Percentiles rank a stretch among this genome's conserved stretches.
These are phyloP conservation scores for Pristionchus arcanus DNA, from an alignment of 2,888 invertebrate genomes.

Conservation along the genomic window DNA sequence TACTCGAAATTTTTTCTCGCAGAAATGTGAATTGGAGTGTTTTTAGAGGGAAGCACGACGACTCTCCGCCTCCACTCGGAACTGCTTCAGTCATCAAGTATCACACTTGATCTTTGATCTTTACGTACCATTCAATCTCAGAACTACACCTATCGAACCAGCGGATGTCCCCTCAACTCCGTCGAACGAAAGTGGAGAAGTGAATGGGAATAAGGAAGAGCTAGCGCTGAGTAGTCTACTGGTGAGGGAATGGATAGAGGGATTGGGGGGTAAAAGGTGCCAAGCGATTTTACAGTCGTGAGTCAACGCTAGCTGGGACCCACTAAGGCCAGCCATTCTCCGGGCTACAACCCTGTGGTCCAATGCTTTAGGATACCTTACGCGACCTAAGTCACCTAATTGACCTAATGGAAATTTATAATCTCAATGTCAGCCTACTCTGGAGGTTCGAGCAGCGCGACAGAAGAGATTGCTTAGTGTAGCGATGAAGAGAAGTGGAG, in stretches of 20 bases:
- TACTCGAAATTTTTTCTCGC: neutral
- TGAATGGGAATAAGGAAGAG: neutral
- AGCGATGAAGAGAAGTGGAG: conserved; percentile 24
- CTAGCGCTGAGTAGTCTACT: neutral
- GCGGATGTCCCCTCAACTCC: conserved; percentile 32
- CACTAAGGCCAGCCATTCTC: too few species aligned
- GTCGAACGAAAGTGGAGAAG: neutral
- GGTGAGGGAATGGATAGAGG: neutral
- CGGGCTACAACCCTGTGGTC: too few species aligned
- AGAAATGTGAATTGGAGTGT: neutral
- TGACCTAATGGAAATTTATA: neutral
- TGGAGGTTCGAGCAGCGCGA: conserved; percentile 30
- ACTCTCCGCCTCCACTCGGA: conserved; percentile 26
- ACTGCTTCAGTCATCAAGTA: conserved; percentile 47
- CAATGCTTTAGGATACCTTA: too few species aligned
- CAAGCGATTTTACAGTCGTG: too few species aligned
- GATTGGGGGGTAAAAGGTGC: neutral
- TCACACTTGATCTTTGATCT: conserved; percentile 9
- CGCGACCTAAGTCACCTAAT: too few species aligned
- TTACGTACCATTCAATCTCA: neutral
- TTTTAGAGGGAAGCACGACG: conserved; percentile 10
- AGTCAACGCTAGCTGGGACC: too few species aligned
- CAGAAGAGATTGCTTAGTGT: conserved; percentile 38
- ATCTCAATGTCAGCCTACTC: neutral
- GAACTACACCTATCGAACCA: conserved; percentile 21